Conservation (phyloP, 2,797 vertebrate species). For the Pempheris klunzingeri region DNA sequence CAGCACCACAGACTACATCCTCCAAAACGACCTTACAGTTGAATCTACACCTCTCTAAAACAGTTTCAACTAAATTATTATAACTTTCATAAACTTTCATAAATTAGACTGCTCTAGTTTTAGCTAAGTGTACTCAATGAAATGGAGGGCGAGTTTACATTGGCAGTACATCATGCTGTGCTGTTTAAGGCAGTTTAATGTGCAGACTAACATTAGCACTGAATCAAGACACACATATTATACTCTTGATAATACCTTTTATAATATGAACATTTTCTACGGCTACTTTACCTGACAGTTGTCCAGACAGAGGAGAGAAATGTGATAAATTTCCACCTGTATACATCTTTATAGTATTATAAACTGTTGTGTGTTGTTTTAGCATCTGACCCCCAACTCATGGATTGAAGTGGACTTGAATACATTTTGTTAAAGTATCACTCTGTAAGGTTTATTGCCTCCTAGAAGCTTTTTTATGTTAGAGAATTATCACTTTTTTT, state of each 20-base stretch:
- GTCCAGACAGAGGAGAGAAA: not conserved
- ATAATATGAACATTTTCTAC: not conserved
- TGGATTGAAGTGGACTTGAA: too few species aligned
- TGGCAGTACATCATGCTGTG: not conserved
- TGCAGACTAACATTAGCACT: not conserved
- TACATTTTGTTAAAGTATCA: not conserved
- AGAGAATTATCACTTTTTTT: not conserved
- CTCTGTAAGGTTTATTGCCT: not conserved
- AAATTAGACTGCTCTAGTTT: too few species aligned
- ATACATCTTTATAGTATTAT: not conserved
- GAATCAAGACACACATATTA: constrained; percentile 1
- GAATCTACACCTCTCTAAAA: too few species aligned
- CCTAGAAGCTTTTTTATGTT: not conserved
- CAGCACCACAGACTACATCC: too few species aligned
- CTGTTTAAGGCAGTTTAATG: not conserved
- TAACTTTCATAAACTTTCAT: too few species aligned
- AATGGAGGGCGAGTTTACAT: too few species aligned
- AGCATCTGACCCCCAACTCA: not conserved
- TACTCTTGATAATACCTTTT: constrained; percentile 7
- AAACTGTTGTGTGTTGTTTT: not conserved
- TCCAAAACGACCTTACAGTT: too few species aligned
- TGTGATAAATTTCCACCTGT: not conserved
- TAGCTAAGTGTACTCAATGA: too few species aligned
- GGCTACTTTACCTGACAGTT: not conserved
- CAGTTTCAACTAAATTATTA: too few species aligned